Evolutionary conservation across 2,797 vertebrate species (phyloP), one percentile per base, ranked within the genome.

Genomic region (Melanotaenia maccullochi): DNA sequence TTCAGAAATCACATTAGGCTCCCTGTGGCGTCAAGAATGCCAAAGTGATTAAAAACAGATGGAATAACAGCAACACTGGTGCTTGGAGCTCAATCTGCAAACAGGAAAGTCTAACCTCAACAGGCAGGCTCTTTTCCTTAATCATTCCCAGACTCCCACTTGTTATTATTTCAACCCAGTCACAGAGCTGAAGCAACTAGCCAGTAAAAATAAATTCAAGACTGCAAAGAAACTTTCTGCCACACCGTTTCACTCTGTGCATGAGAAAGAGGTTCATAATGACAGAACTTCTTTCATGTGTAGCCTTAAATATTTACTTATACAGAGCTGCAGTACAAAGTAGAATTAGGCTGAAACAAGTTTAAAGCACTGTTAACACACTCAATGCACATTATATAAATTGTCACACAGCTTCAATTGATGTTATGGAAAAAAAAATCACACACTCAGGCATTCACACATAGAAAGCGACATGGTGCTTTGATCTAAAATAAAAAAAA

Each of bases 1-100:
- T 91, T 93, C 92, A 95, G 92, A 91, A 95, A 95, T 90, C 88
- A 88, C 87, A 92, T 91, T 88, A 89, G 87, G 84, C 91, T 94
- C 87, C 94, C 94, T 92, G 87, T 87, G 92, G 94, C 83, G 93
- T 92, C 87, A 94, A 94, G 90, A 96, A 96, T 95, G 94, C 91
- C 86, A 92, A 88, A 89, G 88, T 94, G 94, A 97, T 96, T 96
- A 91, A 93, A 96, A 95, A 91, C 96, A 97, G 96, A 97, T 96
- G 96, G 95, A 94, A 93, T 87, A 93, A 93, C 89, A 95, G 93
- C 91, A 93, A 93, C 91, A 92, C 87, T 91, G 92, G 90, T 91
- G 93, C 94, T 92, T 91, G 90, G 92, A 96, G 93, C 94, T 94
- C 94, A 94, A 94, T 95, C 94, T 95, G 94, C 95, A 96, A 96